Evolutionary conservation across 1,140 invertebrate genomes (phyloP).

Genomic region (Uloborus diversus): DNA sequence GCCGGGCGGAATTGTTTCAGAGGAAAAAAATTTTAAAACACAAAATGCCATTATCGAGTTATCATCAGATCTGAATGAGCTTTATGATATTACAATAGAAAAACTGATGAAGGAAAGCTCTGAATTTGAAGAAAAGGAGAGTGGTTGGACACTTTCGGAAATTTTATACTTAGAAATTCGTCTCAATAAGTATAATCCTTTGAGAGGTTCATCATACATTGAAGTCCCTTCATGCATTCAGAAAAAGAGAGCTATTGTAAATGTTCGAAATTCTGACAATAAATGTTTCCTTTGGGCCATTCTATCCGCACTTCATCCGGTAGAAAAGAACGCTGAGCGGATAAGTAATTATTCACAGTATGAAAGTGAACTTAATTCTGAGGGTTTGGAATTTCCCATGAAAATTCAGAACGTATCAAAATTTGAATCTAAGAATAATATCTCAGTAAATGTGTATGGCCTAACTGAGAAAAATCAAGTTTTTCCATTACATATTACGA

Average conservation of each 20-base stretch:
- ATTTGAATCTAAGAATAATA: background rate
- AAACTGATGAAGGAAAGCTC: background rate
- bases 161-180: background rate
- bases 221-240: background rate
- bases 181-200: background rate
- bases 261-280: slow-evolving; percentile 2
- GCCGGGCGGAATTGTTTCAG: background rate
- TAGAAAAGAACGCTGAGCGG: background rate
- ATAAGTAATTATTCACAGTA: background rate
- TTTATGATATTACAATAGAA: background rate
- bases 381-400: background rate
- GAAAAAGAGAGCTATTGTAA: background rate
- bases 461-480: background rate
- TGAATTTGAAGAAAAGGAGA: background rate
- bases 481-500: background rate
- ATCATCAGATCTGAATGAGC: background rate
- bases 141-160: background rate
- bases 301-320: background rate
- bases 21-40: background rate
- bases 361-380: background rate
- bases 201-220: background rate
- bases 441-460: background rate
- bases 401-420: too few species aligned
- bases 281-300: slow-evolving; percentile 16
- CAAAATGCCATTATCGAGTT: background rate